Base-by-base conservation (phyloP, 2,797 vertebrate species). In the Meda fulgida region DNA sequence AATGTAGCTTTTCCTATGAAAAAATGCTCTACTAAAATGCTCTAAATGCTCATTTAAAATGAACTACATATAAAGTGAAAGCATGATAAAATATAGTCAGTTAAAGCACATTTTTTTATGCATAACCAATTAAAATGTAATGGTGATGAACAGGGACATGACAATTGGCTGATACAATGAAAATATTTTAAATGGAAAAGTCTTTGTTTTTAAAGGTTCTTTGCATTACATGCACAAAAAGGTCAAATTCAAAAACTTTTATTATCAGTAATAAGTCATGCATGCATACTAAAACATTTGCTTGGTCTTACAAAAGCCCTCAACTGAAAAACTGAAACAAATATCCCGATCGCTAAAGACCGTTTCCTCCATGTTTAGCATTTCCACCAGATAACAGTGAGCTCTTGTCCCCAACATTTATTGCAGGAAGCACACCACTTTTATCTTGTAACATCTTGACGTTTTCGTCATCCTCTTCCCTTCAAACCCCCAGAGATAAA, bases 331-430 rank as follows among this genome's bases (percentile, higher is more conserved):
- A 19, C n/a, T 43, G 38, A 14, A 34, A 72, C 51, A 60, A 40
- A 36, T 14, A 51, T 7, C n/a, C 53, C 31, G 23, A 58, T 72
- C 29, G 4, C 40, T 26, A 7, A 58, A 21, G 80, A 72, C 18
- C 38, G 5, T 48, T 60, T 63, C 38, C 55, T 75, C 14, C 43
- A n/a, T 38, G 34, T 21, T 55, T 9, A 5, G 23, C 1, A 3
- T 65, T 18, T 75, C 40, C 71, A 66, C 55, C 71, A 75, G 71
- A 83, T 43, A 63, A 7, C 69, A n/a, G 21, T 48, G 26, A n/a
- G 1, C 13, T 73, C 29, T 31, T 11, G 29, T 72, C 80, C 19
- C 21, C 34, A 26, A 38, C 23, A 63, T 53, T 40, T 66, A 51
- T 23, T 66, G 14, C 81, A 83, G 71, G 71, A 76, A 67, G 75